Evolutionary conservation across 2,797 vertebrate species (phyloP), one percentile per base, ranked within the genome.

Genomic region (Amblyraja radiata): DNA sequence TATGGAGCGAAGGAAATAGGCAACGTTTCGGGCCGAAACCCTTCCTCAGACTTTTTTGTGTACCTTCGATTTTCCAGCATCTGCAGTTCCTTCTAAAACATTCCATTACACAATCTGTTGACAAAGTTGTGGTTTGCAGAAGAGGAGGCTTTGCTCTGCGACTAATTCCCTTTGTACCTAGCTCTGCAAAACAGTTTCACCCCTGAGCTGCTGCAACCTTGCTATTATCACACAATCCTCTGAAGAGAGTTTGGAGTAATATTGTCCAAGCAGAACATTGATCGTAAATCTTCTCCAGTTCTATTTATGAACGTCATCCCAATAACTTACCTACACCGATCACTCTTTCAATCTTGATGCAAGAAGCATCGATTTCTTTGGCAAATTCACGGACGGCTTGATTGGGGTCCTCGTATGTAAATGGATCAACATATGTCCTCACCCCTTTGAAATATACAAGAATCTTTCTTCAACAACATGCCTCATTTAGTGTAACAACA

Each of bases 291-390:
- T 46, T 23, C 32, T 71, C 23, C 23, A 16, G 65, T 65, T 32
- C 90, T 39, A 73, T 74, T 39, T 73, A 46, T 46, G 71, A 74
- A 28, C 25, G 1, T 36, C 25, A 16, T 58, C 39, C 16, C 5
- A 91, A 54, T 74, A 74, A 94, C 98, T 97, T 96, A 99, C 99
- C 99, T 8, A 99, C 98, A 93, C 99, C 99, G 81, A 99, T 99
- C 93, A 99, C 99, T 97, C 99, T 99, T 96, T 99, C 99, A 18
- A 99, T 99, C 96, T 99, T 99, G 95, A 99, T 99, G 93, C 98
- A 99, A 93, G 99, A 99, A 14, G 98, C 98, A 73, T 99, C 98
- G 0, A 99, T 99, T 97, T 99, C 99, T 96, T 99, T 99, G 95
- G 99, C 99, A 93, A 99, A 99, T 97, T 99, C 98, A 1, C 98